Conservation (phyloP, 2,888 invertebrate species). For the Drosophila histrio region DNA sequence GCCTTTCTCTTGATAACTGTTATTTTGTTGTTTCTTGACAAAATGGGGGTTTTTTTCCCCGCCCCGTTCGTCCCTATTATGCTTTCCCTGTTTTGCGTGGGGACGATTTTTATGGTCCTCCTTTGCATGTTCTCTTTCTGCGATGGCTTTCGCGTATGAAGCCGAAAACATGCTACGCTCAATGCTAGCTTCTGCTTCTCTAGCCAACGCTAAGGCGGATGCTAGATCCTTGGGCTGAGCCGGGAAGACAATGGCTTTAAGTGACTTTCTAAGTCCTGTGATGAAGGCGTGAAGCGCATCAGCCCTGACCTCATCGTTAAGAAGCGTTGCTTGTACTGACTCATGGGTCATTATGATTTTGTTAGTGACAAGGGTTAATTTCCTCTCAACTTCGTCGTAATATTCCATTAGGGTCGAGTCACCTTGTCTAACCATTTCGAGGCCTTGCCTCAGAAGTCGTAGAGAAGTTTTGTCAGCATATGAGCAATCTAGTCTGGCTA, state of each 20-base stretch:
- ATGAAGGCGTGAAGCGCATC: slow-evolving; percentile 2
- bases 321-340: neutral
- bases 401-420: too few relatives aligned
- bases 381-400: slow-evolving; percentile 47
- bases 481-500: slow-evolving; percentile 22
- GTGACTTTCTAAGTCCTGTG: neutral
- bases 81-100: neutral
- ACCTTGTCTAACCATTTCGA: slow-evolving; percentile 38
- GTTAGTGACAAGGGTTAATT: slow-evolving; percentile 38
- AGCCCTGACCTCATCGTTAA: neutral
- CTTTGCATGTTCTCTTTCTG: neutral
- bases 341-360: slow-evolving; percentile 51
- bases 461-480: slow-evolving; percentile 33
- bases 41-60: slow-evolving; percentile 4
- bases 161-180: neutral
- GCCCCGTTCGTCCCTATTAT: slow-evolving; percentile 9
- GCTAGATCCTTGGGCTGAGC: neutral
- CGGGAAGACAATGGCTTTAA: neutral
- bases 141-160: neutral
- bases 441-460: slow-evolving; percentile 4
- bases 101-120: neutral
- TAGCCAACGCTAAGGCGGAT: neutral
- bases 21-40: neutral
- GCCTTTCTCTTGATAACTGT: slow-evolving; percentile 3
- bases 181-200: slow-evolving; percentile 7